These are phyloP conservation scores for Heliconius ismenius DNA, from an alignment of 2,888 invertebrate genomes.

Conservation along the genomic window DNA sequence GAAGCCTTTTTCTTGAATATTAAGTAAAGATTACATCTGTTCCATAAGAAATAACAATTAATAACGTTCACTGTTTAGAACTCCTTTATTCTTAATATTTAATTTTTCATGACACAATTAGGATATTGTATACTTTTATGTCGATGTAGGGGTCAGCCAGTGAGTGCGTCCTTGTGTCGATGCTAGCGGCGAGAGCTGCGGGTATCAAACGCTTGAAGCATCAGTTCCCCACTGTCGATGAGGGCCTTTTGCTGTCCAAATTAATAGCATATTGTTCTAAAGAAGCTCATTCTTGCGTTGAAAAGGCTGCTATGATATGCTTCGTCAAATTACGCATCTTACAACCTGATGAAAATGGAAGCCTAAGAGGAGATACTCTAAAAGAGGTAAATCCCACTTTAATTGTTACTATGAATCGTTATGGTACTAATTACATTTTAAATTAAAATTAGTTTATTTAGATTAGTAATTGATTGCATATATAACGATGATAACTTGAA, in stretches of 20 bases:
- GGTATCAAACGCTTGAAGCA: slow-evolving; percentile 92
- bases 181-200: slow-evolving; percentile 95
- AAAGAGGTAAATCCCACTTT: slow-evolving; percentile 82
- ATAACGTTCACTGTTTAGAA: not conserved
- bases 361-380: slow-evolving; percentile 90
- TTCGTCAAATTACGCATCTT: slow-evolving; percentile 94
- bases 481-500: not conserved
- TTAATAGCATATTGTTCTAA: slow-evolving; percentile 96
- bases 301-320: slow-evolving; percentile 96
- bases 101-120: not conserved
- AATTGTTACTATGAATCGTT: not conserved
- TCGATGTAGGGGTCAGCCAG: slow-evolving; percentile 93
- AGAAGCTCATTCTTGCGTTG: slow-evolving; percentile 95
- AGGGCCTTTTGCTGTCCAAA: slow-evolving; percentile 93
- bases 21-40: not conserved
- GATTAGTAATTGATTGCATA: not conserved
- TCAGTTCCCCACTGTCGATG: slow-evolving; percentile 92
- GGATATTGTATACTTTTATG: slow-evolving; percentile 5
- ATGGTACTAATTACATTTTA: not conserved
- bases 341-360: slow-evolving; percentile 92
- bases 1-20: not conserved
- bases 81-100: not conserved
- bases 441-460: not conserved
- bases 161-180: slow-evolving; percentile 95
- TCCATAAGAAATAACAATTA: not conserved